Base-by-base conservation (phyloP, 1,140 invertebrate species). In the Drosophila dunni region DNA sequence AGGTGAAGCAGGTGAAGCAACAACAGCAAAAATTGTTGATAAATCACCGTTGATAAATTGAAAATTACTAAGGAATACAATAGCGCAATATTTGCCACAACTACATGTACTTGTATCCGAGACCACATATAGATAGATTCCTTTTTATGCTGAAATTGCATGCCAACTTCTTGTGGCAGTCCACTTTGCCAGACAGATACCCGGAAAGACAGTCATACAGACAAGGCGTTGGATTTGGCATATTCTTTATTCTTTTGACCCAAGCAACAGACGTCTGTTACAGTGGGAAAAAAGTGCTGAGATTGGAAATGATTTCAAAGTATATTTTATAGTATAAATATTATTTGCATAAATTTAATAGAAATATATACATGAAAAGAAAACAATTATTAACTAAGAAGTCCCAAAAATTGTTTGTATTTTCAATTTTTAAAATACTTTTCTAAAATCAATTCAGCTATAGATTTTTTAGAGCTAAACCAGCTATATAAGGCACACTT, bases 41-140 rank as follows among this genome's bases (percentile, higher is more conserved):
- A 89, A 89, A 89, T 89, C 81, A 68, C 64, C 62, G 71, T 65
- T 70, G 84, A 89, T 89, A 89, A 84, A 89, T 90, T 88, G 85
- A 69, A 89, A 89, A 89, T 85, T 89, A 84, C 81, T 61, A 63
- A 60, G 69, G 29, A 63, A 58, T 68, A 71, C 66, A 77, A 75
- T 76, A 50, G 38, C 10, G 60, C 71, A 78, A 54, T 60, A 64
- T 60, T 44, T 42, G 48, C 44, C 67, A 68, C 7, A 33, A 57
- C 38, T 51, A 51, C 17, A 17, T 20, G 29, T 44, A 9, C 53
- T 63, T 54, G 40, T 15, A 71, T 34, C n/a, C 29, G 8, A 54
- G 44, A 46, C 17, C 17, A 13, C 38, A 29, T 50, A 10, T 45
- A 56, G 33, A 61, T 70, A 6, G 34, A 58, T 46, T 68, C 29